Base-by-base conservation (phyloP, 2,797 vertebrate species). In the Synaphobranchus kaupii region DNA sequence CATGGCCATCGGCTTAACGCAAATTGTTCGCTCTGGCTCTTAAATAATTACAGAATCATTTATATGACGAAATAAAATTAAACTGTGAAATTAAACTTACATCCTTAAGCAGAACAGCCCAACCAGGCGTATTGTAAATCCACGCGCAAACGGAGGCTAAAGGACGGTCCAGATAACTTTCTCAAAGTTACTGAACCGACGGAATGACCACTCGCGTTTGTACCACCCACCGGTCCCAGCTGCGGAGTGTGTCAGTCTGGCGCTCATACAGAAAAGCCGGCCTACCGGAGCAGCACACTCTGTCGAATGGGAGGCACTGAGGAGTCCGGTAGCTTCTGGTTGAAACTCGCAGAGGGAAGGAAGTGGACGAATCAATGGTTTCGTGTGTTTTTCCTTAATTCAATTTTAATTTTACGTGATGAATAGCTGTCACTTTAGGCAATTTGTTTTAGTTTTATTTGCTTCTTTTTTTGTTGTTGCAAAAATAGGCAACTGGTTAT, bases 41-140 rank as follows among this genome's bases (percentile, higher is more conserved):
- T 15, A 78, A 22, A 25, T 48, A 80, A 50, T 25, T 31, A 47
- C 44, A 50, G 8, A 48, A 25, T 48, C 0, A n/a, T n/a, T 25
- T 0, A 5, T 48, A 50, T 76, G 34, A 31, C 47, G 13, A 80
- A 4, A 60, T 39, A 15, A 47, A 87, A 39, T 76, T 17, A 71
- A 28, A 71, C 28, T 5, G n/a, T 31, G 20, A 76, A 76, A 73
- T 39, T 6, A 73, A 89, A 93, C 92, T 91, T 93, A 95, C 95
- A 90, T 80, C 87, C 88, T 87, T 39, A 56, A 44, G 58, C 22
- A 12, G 63, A 28, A 7, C 71, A 83, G 20, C 34, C 86, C 28
- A 66, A 48, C 78, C 34, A 34, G n/a, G 47, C 9, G 34, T 2
- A 89, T 83, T 89, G 63, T 94, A 95, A 81, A 93, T 94, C 94